A percentile compares a stretch with the other conserved stretches of the same genome.
phyloP scores from a whole-genome alignment of 2,888 invertebrate species.

The Bhutanitis thaidina region DNA sequence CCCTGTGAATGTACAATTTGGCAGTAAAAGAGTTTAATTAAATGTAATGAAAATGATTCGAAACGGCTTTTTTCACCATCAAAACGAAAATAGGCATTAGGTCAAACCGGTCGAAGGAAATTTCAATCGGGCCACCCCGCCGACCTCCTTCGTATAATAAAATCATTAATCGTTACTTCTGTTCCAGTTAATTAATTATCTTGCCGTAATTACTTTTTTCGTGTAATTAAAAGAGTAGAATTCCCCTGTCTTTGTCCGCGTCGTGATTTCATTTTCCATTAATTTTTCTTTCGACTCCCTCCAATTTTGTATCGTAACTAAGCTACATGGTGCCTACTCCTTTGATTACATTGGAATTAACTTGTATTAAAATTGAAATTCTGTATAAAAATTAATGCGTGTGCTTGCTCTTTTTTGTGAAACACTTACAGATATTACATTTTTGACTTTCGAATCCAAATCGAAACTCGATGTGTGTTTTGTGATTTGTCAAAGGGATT shows the following conservation, averaged over 20 bases:
- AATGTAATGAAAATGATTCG: constrained; percentile 45
- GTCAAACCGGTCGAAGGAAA: constrained; percentile 49
- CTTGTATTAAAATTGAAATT: constrained; percentile 74
- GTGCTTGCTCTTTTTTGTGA: constrained; percentile 35
- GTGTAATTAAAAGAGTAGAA: constrained; percentile 80
- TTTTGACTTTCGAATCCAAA: too few species aligned
- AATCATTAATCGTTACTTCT: constrained; percentile 81
- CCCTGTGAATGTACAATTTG: constrained; percentile 19
- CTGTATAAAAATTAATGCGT: constrained; percentile 40
- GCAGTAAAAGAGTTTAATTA: constrained; percentile 21
- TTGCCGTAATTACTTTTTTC: constrained; percentile 80
- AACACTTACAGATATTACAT: too few species aligned
- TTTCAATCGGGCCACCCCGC: constrained; percentile 66
- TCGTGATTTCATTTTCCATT: constrained; percentile 79
- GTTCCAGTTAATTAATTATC: constrained; percentile 81
- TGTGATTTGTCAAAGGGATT: too few species aligned
- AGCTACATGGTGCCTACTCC: constrained; percentile 74
- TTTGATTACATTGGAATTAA: constrained; percentile 61
- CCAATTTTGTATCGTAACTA: constrained; percentile 78
- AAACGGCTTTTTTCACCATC: constrained; percentile 42
- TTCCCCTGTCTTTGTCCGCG: constrained; percentile 77
- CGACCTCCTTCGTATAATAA: constrained; percentile 77
- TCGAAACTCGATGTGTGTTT: too few species aligned
- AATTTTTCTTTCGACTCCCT: constrained; percentile 82
- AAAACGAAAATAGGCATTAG: constrained; percentile 24